Conservation (phyloP, 2,113 vertebrate genomes). For the Oryzias javanicus region DNA sequence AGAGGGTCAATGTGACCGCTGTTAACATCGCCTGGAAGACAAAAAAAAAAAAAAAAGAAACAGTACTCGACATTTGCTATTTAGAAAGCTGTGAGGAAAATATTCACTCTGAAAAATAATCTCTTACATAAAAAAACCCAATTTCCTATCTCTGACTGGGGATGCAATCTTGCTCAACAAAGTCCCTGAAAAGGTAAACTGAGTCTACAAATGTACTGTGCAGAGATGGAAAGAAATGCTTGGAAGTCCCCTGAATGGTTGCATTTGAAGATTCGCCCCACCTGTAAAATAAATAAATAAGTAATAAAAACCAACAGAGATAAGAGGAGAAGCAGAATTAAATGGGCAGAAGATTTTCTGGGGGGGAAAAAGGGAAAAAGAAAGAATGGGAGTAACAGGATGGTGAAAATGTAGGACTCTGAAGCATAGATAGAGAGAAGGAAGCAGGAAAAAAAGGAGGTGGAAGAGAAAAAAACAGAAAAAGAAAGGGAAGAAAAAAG, state of each 20-base stretch:
- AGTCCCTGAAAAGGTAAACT: conserved; percentile 34
- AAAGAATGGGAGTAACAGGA: conserved; percentile 33
- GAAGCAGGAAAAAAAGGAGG: conserved; percentile 19
- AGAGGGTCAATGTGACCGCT: conserved; percentile 23
- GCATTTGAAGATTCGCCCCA: conserved; percentile 30
- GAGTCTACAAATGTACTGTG: conserved; percentile 40
- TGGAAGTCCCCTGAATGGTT: conserved; percentile 27
- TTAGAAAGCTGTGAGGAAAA: conserved; percentile 36
- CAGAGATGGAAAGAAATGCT: conserved; percentile 32
- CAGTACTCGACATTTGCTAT: conserved; percentile 32
- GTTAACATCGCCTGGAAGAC: conserved; percentile 21
- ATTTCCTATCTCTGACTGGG: conserved; percentile 42
- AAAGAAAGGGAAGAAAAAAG: conserved; percentile 46
- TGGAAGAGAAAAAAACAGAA: conserved; percentile 43
- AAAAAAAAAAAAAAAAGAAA: conserved; percentile 14
- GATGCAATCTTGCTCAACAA: conserved; percentile 37
- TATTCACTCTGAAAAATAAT: conserved; percentile 29
- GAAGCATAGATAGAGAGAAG: conserved; percentile 24
- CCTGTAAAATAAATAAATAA: conserved; percentile 52
- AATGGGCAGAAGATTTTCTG: conserved; percentile 44
- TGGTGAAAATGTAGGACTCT: conserved; percentile 42
- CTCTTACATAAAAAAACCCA: conserved; percentile 24
- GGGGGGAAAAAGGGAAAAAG: conserved; percentile 24
- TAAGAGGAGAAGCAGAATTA: conserved; percentile 36
- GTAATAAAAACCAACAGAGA: conserved; percentile 36